Evolutionary conservation across 30 jellyfish, hydroid and myxozoan genomes (phyloP), one percentile per base, ranked within the genome.

Genomic region (Sanderia malayensis): DNA sequence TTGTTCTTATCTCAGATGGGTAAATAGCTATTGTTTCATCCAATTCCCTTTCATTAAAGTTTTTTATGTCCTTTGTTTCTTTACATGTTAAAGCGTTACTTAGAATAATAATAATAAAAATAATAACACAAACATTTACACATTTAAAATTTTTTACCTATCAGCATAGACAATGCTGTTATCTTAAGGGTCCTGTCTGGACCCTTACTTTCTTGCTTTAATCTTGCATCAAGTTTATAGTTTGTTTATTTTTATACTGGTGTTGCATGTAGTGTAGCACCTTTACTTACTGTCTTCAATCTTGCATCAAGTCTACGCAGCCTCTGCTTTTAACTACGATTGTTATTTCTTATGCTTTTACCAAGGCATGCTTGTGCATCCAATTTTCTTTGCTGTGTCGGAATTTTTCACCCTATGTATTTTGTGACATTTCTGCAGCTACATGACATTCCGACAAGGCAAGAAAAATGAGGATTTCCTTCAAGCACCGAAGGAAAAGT

Each of bases 1-100:
- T 76, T 29, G 29, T 76, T 2, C 45, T 76, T 21, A 52, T 76
- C n/a, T 61, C 88, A 11, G 88, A 76, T 33, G 88, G 88, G 88
- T 63, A 32, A 11, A 58, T 49, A 19, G 18, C n/a, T n/a, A n/a
- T n/a, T n/a, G n/a, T n/a, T n/a, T n/a, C n/a, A n/a, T n/a, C n/a
- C n/a, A n/a, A n/a, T n/a, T n/a, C n/a, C n/a, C n/a, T n/a, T n/a
- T n/a, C n/a, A n/a, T n/a, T n/a, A n/a, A n/a, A n/a, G n/a, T n/a
- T n/a, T n/a, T n/a, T n/a, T n/a, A n/a, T n/a, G n/a, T n/a, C n/a
- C n/a, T n/a, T n/a, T n/a, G n/a, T n/a, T n/a, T n/a, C n/a, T n/a
- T n/a, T n/a, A n/a, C n/a, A n/a, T n/a, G n/a, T n/a, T n/a, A n/a
- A n/a, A n/a, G n/a, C n/a, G n/a, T n/a, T n/a, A n/a, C n/a, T n/a